Conservation (phyloP, 2,888 invertebrate genomes). For the Ferdinandea cuprea region DNA sequence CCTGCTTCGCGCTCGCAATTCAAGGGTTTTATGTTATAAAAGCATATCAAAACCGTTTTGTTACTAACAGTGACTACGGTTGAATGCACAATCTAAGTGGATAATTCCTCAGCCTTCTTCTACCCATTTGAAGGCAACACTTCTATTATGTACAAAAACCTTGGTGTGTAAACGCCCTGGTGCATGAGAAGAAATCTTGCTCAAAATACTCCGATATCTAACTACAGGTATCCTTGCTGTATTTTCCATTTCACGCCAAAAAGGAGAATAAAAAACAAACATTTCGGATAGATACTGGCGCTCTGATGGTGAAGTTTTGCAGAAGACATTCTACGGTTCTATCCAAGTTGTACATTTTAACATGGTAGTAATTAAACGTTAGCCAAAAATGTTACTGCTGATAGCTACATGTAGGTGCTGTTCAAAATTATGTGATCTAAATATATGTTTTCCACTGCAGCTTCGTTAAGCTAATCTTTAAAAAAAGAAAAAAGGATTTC, state of each 20-base stretch:
- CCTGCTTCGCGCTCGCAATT: slow-evolving; percentile 30
- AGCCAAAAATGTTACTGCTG: slow-evolving; percentile 38
- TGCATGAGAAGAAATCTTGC: slow-evolving; percentile 30
- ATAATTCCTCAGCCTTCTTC: slow-evolving; percentile 37
- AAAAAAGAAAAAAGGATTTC: slow-evolving; percentile 3
- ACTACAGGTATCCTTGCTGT: neutral
- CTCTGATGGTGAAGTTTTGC: too few relatives aligned
- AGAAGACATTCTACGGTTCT: too few relatives aligned
- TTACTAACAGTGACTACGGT: slow-evolving; percentile 51
- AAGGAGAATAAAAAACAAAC: slow-evolving; percentile 15
- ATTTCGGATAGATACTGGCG: too few relatives aligned
- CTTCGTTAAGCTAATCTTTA: slow-evolving; percentile 49
- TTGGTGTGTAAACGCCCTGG: slow-evolving; percentile 37
- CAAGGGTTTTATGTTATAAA: slow-evolving; percentile 37
- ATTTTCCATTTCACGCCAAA: neutral
- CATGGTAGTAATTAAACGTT: slow-evolving; percentile 52
- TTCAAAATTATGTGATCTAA: slow-evolving; percentile 22
- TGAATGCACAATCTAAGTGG: slow-evolving; percentile 49
- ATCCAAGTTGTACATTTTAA: slow-evolving; percentile 17
- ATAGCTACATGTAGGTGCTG: slow-evolving; percentile 9
- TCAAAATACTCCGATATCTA: neutral
- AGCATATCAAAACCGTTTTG: slow-evolving; percentile 37
- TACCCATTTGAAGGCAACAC: too few relatives aligned
- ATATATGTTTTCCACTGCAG: slow-evolving; percentile 37
- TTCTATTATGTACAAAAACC: neutral